Percentiles rank a stretch among this genome's conserved stretches.
Evolutionary conservation across 2,888 invertebrate genomes (phyloP).

Genomic region (Merodon equestris): DNA sequence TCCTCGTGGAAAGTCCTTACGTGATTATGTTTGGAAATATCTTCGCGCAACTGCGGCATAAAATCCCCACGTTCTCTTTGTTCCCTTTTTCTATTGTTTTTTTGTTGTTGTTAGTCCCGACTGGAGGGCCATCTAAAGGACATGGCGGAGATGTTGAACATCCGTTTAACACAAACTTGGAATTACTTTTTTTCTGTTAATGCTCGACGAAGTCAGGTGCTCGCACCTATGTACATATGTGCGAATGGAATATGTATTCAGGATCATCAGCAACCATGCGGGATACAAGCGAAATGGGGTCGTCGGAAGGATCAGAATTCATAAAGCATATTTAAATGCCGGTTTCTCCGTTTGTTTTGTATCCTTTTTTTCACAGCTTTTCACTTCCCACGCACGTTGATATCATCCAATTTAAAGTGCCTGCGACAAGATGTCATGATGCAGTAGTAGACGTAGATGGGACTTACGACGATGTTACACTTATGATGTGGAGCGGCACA

Average conservation of each 20-base stretch:
- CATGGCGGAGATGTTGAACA: neutral
- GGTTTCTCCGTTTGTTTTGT: constrained; percentile 24
- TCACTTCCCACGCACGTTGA: constrained; percentile 4
- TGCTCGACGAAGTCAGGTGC: constrained; percentile 24
- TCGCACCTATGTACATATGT: no score
- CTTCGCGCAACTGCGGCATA: constrained; percentile 17
- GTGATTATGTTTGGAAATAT: constrained; percentile 61
- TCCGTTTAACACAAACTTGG: constrained; percentile 12
- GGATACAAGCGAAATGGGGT: constrained; percentile 8
- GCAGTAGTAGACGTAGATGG: neutral
- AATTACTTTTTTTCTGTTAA: no score
- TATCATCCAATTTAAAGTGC: no score
- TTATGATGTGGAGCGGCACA: constrained; percentile 42
- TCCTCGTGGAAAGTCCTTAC: constrained; percentile 54
- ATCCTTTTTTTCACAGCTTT: constrained; percentile 17
- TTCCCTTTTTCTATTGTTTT: no score
- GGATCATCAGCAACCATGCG: no score
- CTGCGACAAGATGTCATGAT: neutral
- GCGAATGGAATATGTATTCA: no score
- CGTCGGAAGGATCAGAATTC: constrained; percentile 56
- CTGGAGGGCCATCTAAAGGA: no score
- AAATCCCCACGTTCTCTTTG: no score
- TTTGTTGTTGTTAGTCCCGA: no score
- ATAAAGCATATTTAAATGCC: constrained; percentile 66
- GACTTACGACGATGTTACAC: constrained; percentile 43